phyloP scores from a whole-genome alignment of 64 coral and sea anemone genomes.

The Stichodactyla mertensii region DNA sequence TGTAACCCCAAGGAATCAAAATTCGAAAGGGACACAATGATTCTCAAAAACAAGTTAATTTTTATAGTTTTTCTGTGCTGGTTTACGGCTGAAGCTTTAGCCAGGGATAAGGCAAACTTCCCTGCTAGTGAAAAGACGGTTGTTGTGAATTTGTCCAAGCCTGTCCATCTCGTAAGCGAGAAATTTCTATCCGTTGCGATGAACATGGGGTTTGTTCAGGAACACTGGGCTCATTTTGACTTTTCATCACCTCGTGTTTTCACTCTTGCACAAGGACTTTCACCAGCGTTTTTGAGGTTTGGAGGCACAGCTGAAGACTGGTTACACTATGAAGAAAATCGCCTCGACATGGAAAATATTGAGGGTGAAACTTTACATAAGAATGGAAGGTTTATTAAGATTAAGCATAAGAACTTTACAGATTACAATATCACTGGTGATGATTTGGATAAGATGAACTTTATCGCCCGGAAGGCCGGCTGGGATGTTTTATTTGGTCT shows the following conservation, averaged over 20 bases:
- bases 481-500: conserved; percentile 85
- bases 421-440: conserved; percentile 57
- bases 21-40: not conserved
- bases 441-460: conserved; percentile 78
- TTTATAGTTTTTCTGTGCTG: not conserved
- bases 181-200: conserved; percentile 49
- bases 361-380: not conserved
- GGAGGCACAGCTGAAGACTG: conserved; percentile 77
- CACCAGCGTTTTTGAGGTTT: conserved; percentile 62
- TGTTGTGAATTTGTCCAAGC: not conserved
- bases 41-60: not conserved
- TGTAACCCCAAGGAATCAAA: too few relatives aligned
- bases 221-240: conserved; percentile 39
- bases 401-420: conserved; percentile 15
- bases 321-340: conserved; percentile 39
- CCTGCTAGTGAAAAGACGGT: not conserved
- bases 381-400: not conserved
- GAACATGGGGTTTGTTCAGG: not conserved
- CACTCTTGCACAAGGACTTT: conserved; percentile 54
- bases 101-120: not conserved
- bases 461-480: conserved; percentile 24
- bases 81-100: not conserved
- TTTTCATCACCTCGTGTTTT: conserved; percentile 50
- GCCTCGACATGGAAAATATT: not conserved
- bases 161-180: conserved; percentile 32